Evolutionary conservation across 2,113 vertebrate species (phyloP).

Genomic region (Circaetus cinerascens): DNA sequence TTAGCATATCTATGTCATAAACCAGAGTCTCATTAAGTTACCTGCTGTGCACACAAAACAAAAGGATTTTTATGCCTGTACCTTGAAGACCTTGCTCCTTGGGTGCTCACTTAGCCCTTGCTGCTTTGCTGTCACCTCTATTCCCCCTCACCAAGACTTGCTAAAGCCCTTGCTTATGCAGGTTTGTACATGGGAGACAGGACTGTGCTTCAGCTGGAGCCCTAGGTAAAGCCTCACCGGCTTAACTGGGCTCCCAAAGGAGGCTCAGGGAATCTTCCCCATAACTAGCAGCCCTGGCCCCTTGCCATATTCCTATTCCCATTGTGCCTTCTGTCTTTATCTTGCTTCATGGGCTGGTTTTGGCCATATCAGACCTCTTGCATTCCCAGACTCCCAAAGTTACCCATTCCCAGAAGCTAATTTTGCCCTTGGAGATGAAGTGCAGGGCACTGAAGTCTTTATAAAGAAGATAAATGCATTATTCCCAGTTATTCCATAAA

Average conservation of each 20-base stretch:
- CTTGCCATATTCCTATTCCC: background rate
- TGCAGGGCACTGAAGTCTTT: background rate
- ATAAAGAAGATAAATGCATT: background rate
- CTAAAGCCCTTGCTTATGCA: background rate
- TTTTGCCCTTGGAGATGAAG: background rate
- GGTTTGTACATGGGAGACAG: background rate
- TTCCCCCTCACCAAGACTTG: background rate
- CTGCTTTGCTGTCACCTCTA: background rate
- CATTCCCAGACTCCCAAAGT: background rate
- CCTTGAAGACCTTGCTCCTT: background rate
- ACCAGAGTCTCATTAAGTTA: no score
- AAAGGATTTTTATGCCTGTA: background rate
- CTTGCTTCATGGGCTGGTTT: rapidly evolving
- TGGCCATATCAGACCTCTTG: background rate
- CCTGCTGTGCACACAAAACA: background rate
- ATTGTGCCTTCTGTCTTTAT: background rate
- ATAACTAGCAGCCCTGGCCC: no score
- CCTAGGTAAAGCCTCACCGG: background rate
- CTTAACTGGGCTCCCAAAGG: background rate
- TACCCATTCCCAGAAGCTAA: background rate
- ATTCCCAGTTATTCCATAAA: background rate
- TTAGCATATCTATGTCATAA: background rate
- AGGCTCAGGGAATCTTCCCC: background rate
- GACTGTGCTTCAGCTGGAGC: background rate
- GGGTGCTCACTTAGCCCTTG: background rate